phyloP scores from a whole-genome alignment of 2,113 vertebrate species.

The Neodontobutis hainanensis region DNA sequence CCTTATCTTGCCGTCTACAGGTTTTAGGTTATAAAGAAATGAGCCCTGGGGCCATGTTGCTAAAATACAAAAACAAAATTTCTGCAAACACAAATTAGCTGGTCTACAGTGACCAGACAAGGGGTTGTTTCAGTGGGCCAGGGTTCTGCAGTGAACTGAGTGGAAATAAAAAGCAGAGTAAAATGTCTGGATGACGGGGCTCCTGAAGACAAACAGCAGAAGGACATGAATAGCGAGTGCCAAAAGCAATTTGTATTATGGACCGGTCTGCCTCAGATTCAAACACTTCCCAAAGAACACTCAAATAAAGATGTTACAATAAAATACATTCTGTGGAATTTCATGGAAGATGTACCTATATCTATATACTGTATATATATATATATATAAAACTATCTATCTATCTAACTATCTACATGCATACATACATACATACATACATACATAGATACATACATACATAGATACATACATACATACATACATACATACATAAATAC shows the following conservation, averaged over 20 bases:
- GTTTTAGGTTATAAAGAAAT: slow-evolving; percentile 44
- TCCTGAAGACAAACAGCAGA: slow-evolving; percentile 21
- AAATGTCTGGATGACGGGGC: slow-evolving; percentile 22
- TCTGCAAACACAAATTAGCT: slow-evolving; percentile 59
- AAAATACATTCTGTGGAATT: no score
- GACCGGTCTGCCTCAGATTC: slow-evolving; percentile 4
- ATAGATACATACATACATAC: no score
- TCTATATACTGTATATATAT: no score
- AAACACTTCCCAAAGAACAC: neutral
- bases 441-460: no score
- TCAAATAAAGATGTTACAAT: no score
- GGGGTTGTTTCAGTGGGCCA: no score
- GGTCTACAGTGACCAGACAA: no score
- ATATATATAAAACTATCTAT: no score
- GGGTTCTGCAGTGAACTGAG: slow-evolving; percentile 34
- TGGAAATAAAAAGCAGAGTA: slow-evolving; percentile 32
- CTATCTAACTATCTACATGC: no score
- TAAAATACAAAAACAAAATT: slow-evolving; percentile 55
- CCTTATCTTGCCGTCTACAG: slow-evolving; percentile 38
- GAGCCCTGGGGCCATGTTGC: slow-evolving; percentile 61
- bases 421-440: no score
- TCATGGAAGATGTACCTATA: no score
- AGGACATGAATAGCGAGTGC: slow-evolving; percentile 23
- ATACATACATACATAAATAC: no score
- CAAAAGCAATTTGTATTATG: slow-evolving; percentile 48